Evolutionary conservation across 2,797 vertebrate species (phyloP).

Genomic region (Lycodopsis pacificus): DNA sequence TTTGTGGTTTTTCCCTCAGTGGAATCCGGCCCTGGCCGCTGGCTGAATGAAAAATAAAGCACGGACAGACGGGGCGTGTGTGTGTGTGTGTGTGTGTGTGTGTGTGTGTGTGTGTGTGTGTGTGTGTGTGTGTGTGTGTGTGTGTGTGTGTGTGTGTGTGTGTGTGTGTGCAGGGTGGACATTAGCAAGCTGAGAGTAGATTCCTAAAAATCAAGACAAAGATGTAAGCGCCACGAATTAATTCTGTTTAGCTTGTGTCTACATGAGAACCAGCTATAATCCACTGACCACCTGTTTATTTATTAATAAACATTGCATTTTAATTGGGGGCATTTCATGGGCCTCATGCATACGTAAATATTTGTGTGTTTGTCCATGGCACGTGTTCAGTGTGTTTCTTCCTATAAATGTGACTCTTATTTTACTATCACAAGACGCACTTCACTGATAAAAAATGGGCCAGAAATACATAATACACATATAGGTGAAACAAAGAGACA

Average conservation of each 20-base stretch:
- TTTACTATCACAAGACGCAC: conserved; percentile 28
- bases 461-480: conserved; percentile 9
- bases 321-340: conserved; percentile 46
- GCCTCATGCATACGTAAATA: conserved; percentile 34
- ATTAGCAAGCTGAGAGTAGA: conserved; percentile 31
- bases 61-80: conserved; percentile 61
- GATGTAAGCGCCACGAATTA: background rate
- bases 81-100: background rate
- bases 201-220: conserved; percentile 46
- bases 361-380: background rate
- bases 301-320: conserved; percentile 5
- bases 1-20: conserved; percentile 48
- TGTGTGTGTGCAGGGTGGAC: conserved; percentile 27
- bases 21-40: conserved; percentile 56
- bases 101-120: conserved; percentile 14
- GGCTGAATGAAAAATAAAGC: conserved; percentile 66
- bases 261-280: conserved; percentile 23
- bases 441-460: conserved; percentile 18
- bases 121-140: background rate
- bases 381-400: background rate
- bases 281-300: conserved; percentile 33
- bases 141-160: conserved; percentile 20
- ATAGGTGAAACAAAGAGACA: conserved; percentile 28
- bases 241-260: conserved; percentile 40
- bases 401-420: background rate